phyloP scores from a whole-genome alignment of 2,797 vertebrate genomes.

The Cheirogaleus major region DNA sequence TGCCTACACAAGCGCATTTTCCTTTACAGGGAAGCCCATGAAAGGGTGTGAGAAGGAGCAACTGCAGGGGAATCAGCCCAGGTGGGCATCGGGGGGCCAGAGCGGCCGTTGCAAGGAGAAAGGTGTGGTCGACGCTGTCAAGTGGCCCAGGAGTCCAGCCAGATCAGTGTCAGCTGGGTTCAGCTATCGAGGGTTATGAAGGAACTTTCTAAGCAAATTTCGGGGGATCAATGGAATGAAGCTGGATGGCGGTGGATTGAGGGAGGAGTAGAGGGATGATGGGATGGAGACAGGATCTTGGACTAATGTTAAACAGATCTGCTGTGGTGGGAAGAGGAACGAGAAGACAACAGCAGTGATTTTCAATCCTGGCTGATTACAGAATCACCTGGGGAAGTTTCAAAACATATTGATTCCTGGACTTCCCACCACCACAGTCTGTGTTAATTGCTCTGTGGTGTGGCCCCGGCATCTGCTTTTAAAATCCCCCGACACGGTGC shows the following conservation, averaged over 20 bases:
- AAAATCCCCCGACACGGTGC: background rate
- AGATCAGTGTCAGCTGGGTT: background rate
- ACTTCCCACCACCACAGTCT: accelerated
- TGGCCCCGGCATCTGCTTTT: background rate
- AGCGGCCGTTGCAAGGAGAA: background rate
- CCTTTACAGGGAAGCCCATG: background rate
- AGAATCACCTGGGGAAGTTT: background rate
- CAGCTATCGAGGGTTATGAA: background rate
- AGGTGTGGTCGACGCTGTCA: no score
- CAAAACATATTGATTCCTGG: background rate
- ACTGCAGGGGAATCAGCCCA: no score
- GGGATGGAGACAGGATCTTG: background rate
- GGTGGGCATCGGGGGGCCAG: accelerated
- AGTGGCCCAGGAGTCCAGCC: accelerated
- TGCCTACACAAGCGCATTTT: no score
- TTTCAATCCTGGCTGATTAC: background rate
- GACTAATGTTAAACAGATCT: background rate
- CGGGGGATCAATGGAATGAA: background rate
- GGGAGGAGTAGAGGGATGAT: background rate
- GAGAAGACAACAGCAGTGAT: background rate
- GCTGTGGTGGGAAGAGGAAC: background rate
- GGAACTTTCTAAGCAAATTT: background rate
- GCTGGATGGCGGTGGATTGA: background rate
- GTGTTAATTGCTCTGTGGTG: background rate
- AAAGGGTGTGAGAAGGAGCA: background rate